Conservation (phyloP, 2,888 invertebrate genomes). For the Bombylius discolor region DNA sequence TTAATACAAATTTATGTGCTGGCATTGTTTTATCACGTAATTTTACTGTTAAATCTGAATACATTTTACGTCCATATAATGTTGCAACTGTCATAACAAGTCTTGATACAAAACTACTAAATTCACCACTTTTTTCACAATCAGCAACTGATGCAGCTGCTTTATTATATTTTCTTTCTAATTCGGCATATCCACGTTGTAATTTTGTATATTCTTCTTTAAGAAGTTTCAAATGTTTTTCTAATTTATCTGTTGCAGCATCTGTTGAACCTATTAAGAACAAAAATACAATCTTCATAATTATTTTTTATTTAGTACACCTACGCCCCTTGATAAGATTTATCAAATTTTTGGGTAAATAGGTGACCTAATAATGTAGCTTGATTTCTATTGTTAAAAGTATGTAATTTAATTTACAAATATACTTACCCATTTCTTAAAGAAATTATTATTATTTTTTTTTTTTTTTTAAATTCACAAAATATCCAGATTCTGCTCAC, state of each 20-base stretch:
- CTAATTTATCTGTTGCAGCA: conserved; percentile 43
- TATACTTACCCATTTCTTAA: no score
- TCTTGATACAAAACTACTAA: conserved; percentile 70
- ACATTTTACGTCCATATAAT: conserved; percentile 65
- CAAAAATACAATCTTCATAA: no score
- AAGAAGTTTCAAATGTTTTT: conserved; percentile 73
- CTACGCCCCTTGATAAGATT: no score
- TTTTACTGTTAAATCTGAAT: conserved; percentile 71
- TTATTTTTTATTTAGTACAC: no score
- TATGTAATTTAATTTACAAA: no score
- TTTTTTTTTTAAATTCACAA: no score
- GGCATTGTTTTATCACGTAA: conserved; percentile 58
- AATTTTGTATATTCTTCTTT: conserved; percentile 86
- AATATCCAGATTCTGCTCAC: no score
- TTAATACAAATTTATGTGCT: conserved; percentile 81
- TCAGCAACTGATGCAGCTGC: conserved; percentile 55
- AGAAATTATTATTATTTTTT: no score
- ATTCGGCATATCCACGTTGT: conserved; percentile 64
- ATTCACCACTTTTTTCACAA: conserved; percentile 40
- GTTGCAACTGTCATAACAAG: conserved; percentile 68
- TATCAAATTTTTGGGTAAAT: no score
- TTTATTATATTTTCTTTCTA: conserved; percentile 73
- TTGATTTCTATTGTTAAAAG: no score
- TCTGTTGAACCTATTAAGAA: no score
- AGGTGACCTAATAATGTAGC: no score